Base-by-base conservation (phyloP, 2,113 vertebrate genomes). In the Sceloporus undulatus region DNA sequence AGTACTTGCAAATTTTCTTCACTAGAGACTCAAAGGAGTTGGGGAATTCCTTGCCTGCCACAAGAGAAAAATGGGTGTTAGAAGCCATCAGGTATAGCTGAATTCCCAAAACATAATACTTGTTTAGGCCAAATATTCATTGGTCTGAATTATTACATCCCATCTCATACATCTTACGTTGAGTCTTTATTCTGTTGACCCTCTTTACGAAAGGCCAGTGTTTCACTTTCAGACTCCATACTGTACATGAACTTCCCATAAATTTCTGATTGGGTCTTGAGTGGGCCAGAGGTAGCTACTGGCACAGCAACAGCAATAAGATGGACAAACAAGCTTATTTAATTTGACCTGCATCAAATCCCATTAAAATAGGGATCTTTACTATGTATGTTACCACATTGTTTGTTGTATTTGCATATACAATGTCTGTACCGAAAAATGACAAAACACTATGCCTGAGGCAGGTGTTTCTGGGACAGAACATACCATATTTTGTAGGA, bases 11-110 rank as follows among this genome's bases (percentile, higher is more conserved):
- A 95, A 99, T 99, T 98, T 99, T 99, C 97, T 98, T 99, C 91
- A 99, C 98, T 97, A 99, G 96, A 16, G 98, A 97, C 96, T 99
- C 99, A 71, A 99, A 99, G 1, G 98, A 98, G 96, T 98, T 98
- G 83, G 99, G 99, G 91, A 99, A 99, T 95, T 98, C 98, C 93
- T 98, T 98, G 94, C 99, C 99, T 99, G 93, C 6, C 95, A 90
- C 5, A 70, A 87, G 70, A 70, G 54, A 76, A n/a, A 59, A 48
- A 66, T 68, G 21, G 66, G 71, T 40, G 6, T 34, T 34, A 40
- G 9, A 48, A 75, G 19, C 13, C 38, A 18, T 83, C 23, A 40
- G 13, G 14, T 68, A 56, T n/a, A 27, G 9, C 68, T 25, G 29
- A 42, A 68, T n/a, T 29, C 27, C 74, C 65, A 16, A 18, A 84